phyloP scores from a whole-genome alignment of 1,140 invertebrate species.

The Philopotamus ludificatus region DNA sequence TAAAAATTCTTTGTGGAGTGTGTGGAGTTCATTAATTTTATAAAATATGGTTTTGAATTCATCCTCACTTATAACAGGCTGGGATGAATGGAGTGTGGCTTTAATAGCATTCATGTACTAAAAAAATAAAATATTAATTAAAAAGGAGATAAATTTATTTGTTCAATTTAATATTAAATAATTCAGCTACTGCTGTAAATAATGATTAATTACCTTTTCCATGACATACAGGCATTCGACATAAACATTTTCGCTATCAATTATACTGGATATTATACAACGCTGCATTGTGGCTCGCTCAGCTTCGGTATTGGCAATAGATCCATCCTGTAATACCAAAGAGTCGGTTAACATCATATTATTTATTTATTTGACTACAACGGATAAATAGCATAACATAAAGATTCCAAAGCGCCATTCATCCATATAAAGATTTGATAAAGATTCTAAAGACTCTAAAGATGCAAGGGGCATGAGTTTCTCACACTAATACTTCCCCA shows the following conservation, averaged over 20 bases:
- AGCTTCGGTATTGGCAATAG: constrained; percentile 62
- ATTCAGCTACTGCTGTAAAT: not conserved
- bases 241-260: constrained; percentile 87
- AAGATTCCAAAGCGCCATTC: too few species aligned
- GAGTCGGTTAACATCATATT: too few species aligned
- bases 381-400: too few species aligned
- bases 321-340: constrained; percentile 56
- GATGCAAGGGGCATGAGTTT: too few species aligned
- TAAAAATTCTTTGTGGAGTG: constrained; percentile 79
- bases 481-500: too few species aligned
- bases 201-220: constrained; percentile 66
- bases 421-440: too few species aligned
- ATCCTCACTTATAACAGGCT: constrained; percentile 84
- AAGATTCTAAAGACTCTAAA: too few species aligned
- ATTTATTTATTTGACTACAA: too few species aligned
- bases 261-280: constrained; percentile 83
- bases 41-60: constrained; percentile 91
- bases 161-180: not conserved
- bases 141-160: not conserved
- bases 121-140: constrained; percentile 38
- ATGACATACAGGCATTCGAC: constrained; percentile 86
- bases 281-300: constrained; percentile 75
- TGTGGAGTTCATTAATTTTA: constrained; percentile 85
- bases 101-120: constrained; percentile 92
- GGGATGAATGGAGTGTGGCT: constrained; percentile 81